These are phyloP conservation scores for Temnothorax longispinosus DNA, from an alignment of 1,140 invertebrate species.

Conservation along the genomic window DNA sequence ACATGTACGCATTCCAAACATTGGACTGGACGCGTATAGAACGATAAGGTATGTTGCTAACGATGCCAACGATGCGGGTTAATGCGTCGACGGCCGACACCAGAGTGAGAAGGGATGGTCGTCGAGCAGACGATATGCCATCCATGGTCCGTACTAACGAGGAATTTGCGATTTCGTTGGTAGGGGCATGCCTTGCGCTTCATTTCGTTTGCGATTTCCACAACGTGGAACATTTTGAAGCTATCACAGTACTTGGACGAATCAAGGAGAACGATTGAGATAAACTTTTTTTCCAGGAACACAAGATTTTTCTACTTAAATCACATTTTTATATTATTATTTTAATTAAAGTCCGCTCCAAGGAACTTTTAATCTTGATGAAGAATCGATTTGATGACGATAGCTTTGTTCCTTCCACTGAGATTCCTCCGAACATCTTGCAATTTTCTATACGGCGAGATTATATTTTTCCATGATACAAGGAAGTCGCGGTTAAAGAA, in stretches of 20 bases:
- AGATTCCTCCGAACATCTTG: background rate
- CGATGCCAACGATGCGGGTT: constrained; percentile 79
- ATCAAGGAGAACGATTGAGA: constrained; percentile 28
- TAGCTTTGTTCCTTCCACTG: background rate
- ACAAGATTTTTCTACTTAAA: constrained; percentile 26
- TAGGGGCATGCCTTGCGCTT: background rate
- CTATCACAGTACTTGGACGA: background rate
- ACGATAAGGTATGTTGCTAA: constrained; percentile 82
- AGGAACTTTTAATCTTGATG: background rate
- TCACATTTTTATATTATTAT: background rate
- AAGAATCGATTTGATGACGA: background rate
- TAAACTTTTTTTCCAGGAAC: constrained; percentile 17
- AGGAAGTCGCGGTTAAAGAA: background rate
- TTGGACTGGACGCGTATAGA: constrained; percentile 67
- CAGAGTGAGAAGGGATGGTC: constrained; percentile 43
- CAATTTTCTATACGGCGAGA: constrained; percentile 40
- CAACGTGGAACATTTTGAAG: constrained; percentile 56
- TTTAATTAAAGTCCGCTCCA: background rate
- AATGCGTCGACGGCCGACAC: constrained; percentile 73
- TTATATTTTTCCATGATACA: constrained; percentile 34
- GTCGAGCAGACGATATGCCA: constrained; percentile 62
- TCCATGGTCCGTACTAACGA: constrained; percentile 72
- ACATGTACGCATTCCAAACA: constrained; percentile 77
- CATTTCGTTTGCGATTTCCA: background rate
- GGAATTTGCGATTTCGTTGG: constrained; percentile 80